phyloP scores from a whole-genome alignment of 1,140 invertebrate genomes.

The Penaeus chinensis region DNA sequence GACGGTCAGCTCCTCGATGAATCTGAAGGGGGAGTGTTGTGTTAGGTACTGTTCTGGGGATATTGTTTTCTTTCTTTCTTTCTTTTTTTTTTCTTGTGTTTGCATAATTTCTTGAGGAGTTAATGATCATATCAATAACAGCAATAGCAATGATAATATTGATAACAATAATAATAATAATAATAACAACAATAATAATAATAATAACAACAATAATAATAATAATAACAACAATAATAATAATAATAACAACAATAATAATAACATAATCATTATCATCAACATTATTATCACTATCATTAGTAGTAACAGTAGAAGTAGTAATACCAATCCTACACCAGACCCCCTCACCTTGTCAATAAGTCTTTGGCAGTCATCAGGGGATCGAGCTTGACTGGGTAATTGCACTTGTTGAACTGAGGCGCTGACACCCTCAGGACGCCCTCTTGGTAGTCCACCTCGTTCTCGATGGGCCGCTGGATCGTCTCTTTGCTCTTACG shows the following conservation, averaged over 20 bases:
- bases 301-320: no score
- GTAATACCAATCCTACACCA: not conserved
- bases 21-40: constrained; percentile 55
- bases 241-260: no score
- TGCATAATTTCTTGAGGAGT: constrained; percentile 6
- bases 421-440: constrained; percentile 71
- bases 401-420: constrained; percentile 70
- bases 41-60: not conserved
- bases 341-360: constrained; percentile 68
- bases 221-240: no score
- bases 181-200: no score
- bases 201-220: constrained; percentile 14
- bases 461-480: constrained; percentile 67
- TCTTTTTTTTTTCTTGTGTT: constrained; percentile 7
- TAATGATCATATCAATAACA: constrained; percentile 51
- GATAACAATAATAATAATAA: no score
- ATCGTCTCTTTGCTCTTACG: constrained; percentile 67
- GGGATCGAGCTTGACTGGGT: constrained; percentile 69
- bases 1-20: constrained; percentile 64
- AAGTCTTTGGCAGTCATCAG: constrained; percentile 71
- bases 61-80: not conserved
- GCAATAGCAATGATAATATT: no score
- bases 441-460: constrained; percentile 70
- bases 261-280: no score
- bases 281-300: no score